Evolutionary conservation across 2,888 invertebrate genomes (phyloP), one percentile per base, ranked within the genome.

Genomic region (Brenthis daphne): DNA sequence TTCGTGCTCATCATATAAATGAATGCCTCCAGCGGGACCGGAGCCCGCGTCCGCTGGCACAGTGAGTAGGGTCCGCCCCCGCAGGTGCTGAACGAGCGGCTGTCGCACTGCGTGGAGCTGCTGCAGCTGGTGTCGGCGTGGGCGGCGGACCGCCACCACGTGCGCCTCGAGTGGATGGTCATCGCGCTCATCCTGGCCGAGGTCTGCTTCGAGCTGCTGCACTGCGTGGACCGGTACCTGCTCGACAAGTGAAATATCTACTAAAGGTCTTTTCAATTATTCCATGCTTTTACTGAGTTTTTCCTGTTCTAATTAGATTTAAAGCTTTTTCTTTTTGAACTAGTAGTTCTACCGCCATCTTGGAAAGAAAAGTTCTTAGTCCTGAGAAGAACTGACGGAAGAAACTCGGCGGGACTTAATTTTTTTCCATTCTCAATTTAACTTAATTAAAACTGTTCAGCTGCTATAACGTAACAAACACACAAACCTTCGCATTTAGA

Each of bases 131-230:
- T 99, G 8, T 97, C 97, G 0, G 95, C 96, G 43, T 98, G 99
- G 94, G 94, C 99, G 37, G 98, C 97, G 67, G 99, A 99, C 89
- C 94, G 96, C 12, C 99, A 99, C 89, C 98, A 99, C 86, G 95
- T 98, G 13, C 94, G 98, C 0, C 94, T 99, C 0, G 99, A 99
- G 87, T 98, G 98, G 98, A 98, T 99, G 97, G 98, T 99, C 75
- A 99, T 99, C 72, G 93, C 96, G 29, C 95, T 99, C 53, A 99
- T 99, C 88, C 95, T 98, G 94, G 97, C 99, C 0, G 99, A 99
- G 91, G 99, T 99, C 16, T 95, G 94, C 73, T 97, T 98, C 86
- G 98, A 98, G 89, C 92, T 95, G 65, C 87, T 97, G 61, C 97
- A 98, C 85, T 95, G 95, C 80, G 85, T 94, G 55, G 96, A 96